These are phyloP conservation scores for Athalia cordata DNA, from an alignment of 2,888 invertebrate genomes.

Conservation along the genomic window DNA sequence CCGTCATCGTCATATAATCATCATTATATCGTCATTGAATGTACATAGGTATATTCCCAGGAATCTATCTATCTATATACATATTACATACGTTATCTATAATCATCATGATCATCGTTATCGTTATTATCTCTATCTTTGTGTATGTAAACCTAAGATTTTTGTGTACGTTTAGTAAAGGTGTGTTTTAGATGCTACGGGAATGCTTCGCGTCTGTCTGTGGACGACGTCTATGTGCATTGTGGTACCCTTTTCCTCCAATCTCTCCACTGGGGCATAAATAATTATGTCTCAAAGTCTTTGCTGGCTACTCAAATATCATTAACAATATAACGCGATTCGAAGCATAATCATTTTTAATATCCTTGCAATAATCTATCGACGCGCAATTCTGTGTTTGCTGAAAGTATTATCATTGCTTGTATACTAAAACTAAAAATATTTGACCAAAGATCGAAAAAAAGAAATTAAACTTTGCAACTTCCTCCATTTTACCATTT, in stretches of 20 bases:
- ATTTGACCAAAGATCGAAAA: background rate
- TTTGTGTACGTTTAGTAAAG: slow-evolving; percentile 69
- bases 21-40: no score
- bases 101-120: background rate
- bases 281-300: slow-evolving; percentile 67
- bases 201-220: slow-evolving; percentile 71
- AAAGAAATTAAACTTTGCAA: background rate
- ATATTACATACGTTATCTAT: no score
- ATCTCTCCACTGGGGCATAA: slow-evolving; percentile 65
- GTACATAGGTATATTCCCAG: no score
- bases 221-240: slow-evolving; percentile 72
- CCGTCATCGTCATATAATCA: background rate
- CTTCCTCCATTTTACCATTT: background rate
- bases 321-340: background rate
- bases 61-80: no score
- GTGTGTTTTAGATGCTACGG: slow-evolving; percentile 71
- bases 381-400: no score
- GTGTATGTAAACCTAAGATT: slow-evolving; percentile 61
- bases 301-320: slow-evolving; percentile 61
- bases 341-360: background rate
- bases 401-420: no score
- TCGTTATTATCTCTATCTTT: slow-evolving; percentile 53
- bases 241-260: slow-evolving; percentile 69
- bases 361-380: no score
- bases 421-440: no score